These are phyloP conservation scores for Tokudaia muenninki DNA, from an alignment of 2,797 vertebrate species.

Conservation along the genomic window DNA sequence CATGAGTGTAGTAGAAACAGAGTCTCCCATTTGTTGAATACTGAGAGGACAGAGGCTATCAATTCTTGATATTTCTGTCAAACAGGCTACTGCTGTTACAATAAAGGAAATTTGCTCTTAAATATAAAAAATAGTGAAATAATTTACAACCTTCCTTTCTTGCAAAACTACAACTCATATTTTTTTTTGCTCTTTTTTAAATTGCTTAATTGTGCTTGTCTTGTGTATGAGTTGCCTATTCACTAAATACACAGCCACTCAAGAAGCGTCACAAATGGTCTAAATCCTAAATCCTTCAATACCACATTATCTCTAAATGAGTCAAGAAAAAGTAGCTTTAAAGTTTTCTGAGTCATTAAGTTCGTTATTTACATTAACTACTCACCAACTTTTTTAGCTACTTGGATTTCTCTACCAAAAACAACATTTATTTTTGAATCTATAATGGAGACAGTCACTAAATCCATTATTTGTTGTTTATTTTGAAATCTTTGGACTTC, in stretches of 20 bases:
- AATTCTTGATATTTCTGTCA: constrained; percentile 17
- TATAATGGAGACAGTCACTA: background rate
- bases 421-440: background rate
- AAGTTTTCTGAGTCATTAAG: constrained; percentile 8
- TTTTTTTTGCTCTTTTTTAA: background rate
- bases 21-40: background rate
- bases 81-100: background rate
- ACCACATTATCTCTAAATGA: background rate
- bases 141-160: background rate
- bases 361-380: background rate
- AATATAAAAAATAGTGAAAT: constrained; percentile 47
- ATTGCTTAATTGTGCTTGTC: background rate
- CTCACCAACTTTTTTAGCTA: background rate
- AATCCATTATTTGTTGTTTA: background rate
- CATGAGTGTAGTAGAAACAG: background rate
- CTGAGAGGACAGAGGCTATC: background rate
- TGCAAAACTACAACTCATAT: background rate
- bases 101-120: constrained; percentile 30
- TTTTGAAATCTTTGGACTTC: constrained; percentile 23
- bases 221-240: background rate
- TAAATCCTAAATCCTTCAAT: background rate
- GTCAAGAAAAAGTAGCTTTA: background rate
- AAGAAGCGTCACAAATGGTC: background rate
- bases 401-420: constrained; percentile 31
- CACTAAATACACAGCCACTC: constrained; percentile 25